Conservation (phyloP, 2,888 invertebrate genomes). For the Trimorus sp. region DNA sequence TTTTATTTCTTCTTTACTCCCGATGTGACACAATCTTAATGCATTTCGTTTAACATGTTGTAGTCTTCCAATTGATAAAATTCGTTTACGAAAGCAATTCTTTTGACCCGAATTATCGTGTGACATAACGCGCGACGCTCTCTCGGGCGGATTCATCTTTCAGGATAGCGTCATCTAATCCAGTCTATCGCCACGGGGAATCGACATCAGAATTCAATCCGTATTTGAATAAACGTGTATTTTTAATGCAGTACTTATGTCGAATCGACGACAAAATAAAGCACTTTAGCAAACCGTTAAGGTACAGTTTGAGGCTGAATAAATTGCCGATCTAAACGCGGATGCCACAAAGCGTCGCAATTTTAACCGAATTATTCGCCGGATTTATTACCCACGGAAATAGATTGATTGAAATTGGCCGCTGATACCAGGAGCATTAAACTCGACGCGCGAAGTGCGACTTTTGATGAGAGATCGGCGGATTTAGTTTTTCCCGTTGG, state of each 20-base stretch:
- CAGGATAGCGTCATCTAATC: constrained; percentile 41
- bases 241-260: constrained; percentile 38
- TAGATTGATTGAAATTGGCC: constrained; percentile 26
- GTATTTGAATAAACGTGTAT: constrained; percentile 32
- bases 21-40: no score
- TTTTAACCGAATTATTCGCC: constrained; percentile 16
- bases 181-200: constrained; percentile 3
- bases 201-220: constrained; percentile 32
- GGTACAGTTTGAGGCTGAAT: constrained; percentile 28
- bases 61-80: constrained; percentile 11
- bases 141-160: constrained; percentile 7
- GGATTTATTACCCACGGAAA: constrained; percentile 25
- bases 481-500: no score
- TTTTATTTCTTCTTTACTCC: no score
- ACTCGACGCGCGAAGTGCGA: no score
- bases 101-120: constrained; percentile 17
- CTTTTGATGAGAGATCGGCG: no score
- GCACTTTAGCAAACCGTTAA: constrained; percentile 26
- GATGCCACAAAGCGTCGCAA: constrained; percentile 17
- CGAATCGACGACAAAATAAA: not conserved
- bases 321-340: constrained; percentile 26
- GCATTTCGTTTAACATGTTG: no score
- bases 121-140: constrained; percentile 6
- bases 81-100: constrained; percentile 34
- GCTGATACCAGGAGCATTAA: not conserved